phyloP scores from a whole-genome alignment of 2,113 vertebrate species.

The Mesocricetus auratus region DNA sequence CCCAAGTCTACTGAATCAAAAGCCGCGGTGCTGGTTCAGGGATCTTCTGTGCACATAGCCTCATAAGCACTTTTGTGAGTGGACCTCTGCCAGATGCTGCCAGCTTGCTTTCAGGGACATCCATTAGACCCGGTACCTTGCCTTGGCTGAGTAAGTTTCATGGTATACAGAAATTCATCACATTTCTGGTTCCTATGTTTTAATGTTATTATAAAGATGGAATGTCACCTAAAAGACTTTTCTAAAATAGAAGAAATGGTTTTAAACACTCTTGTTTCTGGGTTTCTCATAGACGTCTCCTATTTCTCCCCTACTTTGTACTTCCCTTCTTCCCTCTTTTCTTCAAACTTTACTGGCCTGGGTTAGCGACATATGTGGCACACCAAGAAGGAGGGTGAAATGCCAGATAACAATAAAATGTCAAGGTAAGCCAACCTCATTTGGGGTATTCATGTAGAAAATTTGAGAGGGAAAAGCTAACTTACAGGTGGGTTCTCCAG shows the following conservation, averaged over 20 bases:
- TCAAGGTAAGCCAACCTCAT: conserved; percentile 82
- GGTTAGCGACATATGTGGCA: conserved; percentile 79
- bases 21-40: conserved; percentile 15
- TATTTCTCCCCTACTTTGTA: not conserved
- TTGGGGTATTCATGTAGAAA: conserved; percentile 49
- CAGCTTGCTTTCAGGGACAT: not conserved
- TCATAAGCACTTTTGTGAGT: conserved; percentile 23
- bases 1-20: conserved; percentile 45
- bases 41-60: not conserved
- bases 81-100: conserved; percentile 9
- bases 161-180: not conserved
- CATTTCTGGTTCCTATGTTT: not conserved
- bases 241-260: conserved; percentile 13
- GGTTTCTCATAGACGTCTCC: not conserved
- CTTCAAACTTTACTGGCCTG: conserved; percentile 74
- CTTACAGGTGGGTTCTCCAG: conserved; percentile 74
- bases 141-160: not conserved
- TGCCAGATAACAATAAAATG: conserved; percentile 80
- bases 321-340: not conserved
- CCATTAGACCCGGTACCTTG: no score
- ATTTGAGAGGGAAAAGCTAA: conserved; percentile 29
- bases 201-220: not conserved
- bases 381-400: conserved; percentile 63
- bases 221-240: not conserved
- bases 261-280: not conserved